Conservation (phyloP, 1,140 invertebrate genomes). For the Drosophila obscura region DNA sequence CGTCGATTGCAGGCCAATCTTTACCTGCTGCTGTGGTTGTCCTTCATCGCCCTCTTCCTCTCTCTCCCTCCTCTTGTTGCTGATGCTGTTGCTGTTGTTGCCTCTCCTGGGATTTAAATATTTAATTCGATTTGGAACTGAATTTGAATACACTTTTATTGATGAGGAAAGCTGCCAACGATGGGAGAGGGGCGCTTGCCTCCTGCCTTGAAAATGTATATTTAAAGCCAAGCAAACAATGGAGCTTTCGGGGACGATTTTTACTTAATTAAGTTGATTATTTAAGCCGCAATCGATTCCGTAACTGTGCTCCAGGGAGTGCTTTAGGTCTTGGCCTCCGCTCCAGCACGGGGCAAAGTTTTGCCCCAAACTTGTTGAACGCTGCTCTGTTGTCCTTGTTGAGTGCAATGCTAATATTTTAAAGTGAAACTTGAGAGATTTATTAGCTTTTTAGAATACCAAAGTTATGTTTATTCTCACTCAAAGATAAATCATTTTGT, state of each 20-base stretch:
- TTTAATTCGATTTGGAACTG: conserved; percentile 73
- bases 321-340: neutral
- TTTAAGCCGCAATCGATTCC: conserved; percentile 27
- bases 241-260: conserved; percentile 2
- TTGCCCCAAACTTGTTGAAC: neutral
- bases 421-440: neutral
- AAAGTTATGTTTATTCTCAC: too few species aligned
- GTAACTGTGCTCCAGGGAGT: conserved; percentile 1
- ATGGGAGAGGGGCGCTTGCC: neutral
- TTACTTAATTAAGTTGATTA: conserved; percentile 45
- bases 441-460: too few species aligned
- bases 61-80: neutral
- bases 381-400: neutral
- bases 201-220: conserved; percentile 16
- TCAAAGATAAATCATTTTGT: too few species aligned
- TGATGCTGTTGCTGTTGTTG: conserved; percentile 5
- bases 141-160: conserved; percentile 70
- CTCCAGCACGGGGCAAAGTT: neutral
- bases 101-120: conserved; percentile 61
- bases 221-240: conserved; percentile 35
- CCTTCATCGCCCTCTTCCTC: neutral
- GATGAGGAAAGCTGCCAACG: conserved; percentile 9
- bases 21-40: neutral
- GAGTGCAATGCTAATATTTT: neutral
- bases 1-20: conserved; percentile 33